Evolutionary conservation across 2,888 invertebrate genomes (phyloP).

Genomic region (Alviniconcha strummeri): DNA sequence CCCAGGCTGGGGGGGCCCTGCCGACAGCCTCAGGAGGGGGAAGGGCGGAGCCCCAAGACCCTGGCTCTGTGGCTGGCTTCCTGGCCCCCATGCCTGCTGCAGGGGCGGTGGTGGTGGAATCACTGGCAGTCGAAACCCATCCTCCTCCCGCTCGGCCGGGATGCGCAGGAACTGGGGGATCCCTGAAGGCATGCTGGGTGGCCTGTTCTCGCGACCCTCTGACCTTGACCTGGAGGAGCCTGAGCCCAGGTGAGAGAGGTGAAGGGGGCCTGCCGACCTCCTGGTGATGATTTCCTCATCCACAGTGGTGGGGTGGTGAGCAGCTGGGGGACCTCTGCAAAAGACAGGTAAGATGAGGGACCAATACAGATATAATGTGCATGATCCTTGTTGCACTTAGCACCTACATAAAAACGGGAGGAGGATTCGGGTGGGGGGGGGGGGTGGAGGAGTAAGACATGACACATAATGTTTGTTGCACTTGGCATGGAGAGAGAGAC

Average conservation of each 20-base stretch:
- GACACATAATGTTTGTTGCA: too few relatives aligned
- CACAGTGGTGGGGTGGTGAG: too few relatives aligned
- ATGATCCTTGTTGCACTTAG: too few relatives aligned
- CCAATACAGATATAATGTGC: too few relatives aligned
- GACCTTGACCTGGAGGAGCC: background rate
- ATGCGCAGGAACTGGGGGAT: conserved; percentile 53
- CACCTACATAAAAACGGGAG: too few relatives aligned
- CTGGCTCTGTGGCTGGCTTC: background rate
- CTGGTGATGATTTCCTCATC: conserved; percentile 35
- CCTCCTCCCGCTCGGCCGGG: conserved; percentile 54
- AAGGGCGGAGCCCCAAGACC: background rate
- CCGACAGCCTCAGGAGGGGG: conserved; percentile 17
- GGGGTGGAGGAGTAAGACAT: too few relatives aligned
- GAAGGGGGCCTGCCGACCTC: conserved; percentile 5
- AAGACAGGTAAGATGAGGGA: too few relatives aligned
- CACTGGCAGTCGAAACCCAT: conserved; percentile 40
- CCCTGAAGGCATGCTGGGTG: conserved; percentile 26
- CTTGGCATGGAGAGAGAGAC: too few relatives aligned
- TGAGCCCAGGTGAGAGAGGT: background rate
- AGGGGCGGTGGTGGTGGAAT: conserved; percentile 51
- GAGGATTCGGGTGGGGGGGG: too few relatives aligned
- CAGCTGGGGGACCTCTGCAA: too few relatives aligned
- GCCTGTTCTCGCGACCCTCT: conserved; percentile 7
- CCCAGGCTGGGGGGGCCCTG: conserved; percentile 5
- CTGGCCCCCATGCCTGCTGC: conserved; percentile 44